Conservation (phyloP, 2,113 vertebrate species). For the Chionodraco myersi region DNA sequence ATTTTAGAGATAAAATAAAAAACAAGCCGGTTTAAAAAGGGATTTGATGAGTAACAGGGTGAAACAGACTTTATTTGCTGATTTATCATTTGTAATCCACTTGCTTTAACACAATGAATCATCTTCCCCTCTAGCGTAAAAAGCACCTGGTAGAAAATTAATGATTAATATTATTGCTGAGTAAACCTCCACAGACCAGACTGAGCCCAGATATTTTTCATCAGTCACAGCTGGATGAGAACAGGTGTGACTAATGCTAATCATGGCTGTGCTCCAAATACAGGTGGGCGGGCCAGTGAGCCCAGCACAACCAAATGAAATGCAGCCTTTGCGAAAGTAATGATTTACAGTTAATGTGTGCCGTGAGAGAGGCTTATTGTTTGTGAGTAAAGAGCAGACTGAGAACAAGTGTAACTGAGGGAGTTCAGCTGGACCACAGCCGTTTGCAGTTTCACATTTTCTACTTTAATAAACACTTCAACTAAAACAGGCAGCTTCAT, state of each 20-base stretch:
- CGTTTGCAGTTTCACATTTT: slow-evolving; percentile 14
- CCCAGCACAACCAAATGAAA: slow-evolving; percentile 15
- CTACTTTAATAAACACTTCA: slow-evolving; percentile 52
- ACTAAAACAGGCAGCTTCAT: slow-evolving; percentile 28
- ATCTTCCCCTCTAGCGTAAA: background rate
- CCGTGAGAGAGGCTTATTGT: slow-evolving; percentile 15
- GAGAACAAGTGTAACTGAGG: slow-evolving; percentile 7
- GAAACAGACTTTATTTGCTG: background rate
- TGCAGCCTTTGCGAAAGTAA: slow-evolving; percentile 28
- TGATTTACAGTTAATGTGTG: slow-evolving; percentile 14
- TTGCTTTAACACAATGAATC: background rate
- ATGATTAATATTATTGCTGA: background rate
- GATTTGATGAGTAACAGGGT: background rate
- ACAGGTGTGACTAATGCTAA: slow-evolving; percentile 35
- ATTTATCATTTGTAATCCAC: background rate
- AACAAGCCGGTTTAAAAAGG: no score
- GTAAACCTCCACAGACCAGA: slow-evolving; percentile 10
- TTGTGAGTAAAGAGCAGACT: slow-evolving; percentile 10
- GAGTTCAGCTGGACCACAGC: slow-evolving; percentile 37
- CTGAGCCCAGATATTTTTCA: background rate
- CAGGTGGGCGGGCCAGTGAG: slow-evolving; percentile 23
- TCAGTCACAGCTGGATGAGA: slow-evolving; percentile 9
- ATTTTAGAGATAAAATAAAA: no score
- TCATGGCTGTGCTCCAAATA: slow-evolving; percentile 15
- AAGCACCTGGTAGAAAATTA: slow-evolving; percentile 8